Evolutionary conservation across 2,888 invertebrate genomes (phyloP), one percentile per base, ranked within the genome.

Genomic region (Imbricaverruca yamaguchii): DNA sequence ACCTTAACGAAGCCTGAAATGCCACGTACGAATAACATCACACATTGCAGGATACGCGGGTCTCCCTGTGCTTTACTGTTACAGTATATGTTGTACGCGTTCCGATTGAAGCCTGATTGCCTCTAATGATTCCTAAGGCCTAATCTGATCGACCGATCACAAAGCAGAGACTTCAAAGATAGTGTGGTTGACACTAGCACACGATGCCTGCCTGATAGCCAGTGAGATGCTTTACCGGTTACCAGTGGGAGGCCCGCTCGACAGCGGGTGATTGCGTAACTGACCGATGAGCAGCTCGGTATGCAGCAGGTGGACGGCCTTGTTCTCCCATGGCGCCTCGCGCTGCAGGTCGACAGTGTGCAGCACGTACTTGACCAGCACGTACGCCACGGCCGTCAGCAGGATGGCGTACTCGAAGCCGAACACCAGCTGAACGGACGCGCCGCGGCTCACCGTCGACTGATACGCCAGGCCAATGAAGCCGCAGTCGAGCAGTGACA

Each of bases 361-460:
- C 61, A 95, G 89, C 55, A 93, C 89, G 87, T 97, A 96, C 87
- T 99, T 99, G 84, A 98, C 94, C 80, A 93, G 90, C 82, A 97
- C 96, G 88, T 97, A 98, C 81, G 94, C 89, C 61, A 97, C 94
- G 87, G 96, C 94, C 10, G 97, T 97, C 82, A 98, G 89, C 80
- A 99, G 89, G 87, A 99, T 96, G 83, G 98, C 98, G 89, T 99
- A 99, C 89, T 99, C 98, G 89, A 99, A 99, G 81, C 99, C 99
- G 90, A 99, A 99, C 11, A 99, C 98, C 83, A 99, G 90, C 88
- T 99, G 99, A 1, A 98, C 98, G 0, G 97, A 96, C 11, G 98
- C 96, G 74, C 99, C 99, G 87, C 95, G 95, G 1, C 92, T 90
- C 57, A 97, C 89, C 8, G 98, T 98, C 83, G 95, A 94, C 86